These are phyloP conservation scores for Scaeva pyrastri DNA, from an alignment of 2,888 invertebrate genomes.

Conservation along the genomic window DNA sequence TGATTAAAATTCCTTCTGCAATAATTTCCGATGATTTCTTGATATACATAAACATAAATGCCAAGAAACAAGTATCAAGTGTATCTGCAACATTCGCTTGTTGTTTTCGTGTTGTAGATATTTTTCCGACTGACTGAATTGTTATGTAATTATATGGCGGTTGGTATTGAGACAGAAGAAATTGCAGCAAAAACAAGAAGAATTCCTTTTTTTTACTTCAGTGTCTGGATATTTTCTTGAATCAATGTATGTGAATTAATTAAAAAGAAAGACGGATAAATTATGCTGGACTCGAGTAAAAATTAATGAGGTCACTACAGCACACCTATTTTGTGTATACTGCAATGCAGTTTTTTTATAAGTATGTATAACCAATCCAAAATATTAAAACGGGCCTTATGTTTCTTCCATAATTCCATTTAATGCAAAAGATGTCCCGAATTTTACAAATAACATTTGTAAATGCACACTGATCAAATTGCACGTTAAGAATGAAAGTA, in stretches of 20 bases:
- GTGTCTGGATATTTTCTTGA: background rate
- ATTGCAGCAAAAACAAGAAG: constrained; percentile 13
- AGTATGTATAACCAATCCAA: too few relatives aligned
- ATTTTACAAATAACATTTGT: too few relatives aligned
- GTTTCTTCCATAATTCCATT: too few relatives aligned
- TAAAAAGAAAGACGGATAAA: background rate
- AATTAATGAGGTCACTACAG: background rate
- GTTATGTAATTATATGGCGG: constrained; percentile 35
- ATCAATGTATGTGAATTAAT: background rate
- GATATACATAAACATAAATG: constrained; percentile 3
- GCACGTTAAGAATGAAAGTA: too few relatives aligned
- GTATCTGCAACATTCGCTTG: constrained; percentile 23
- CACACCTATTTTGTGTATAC: background rate
- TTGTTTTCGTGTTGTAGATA: background rate
- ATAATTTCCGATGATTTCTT: background rate
- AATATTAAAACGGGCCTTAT: too few relatives aligned
- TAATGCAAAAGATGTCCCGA: too few relatives aligned
- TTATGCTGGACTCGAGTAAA: background rate
- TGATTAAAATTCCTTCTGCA: background rate
- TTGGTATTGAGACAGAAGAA: constrained; percentile 23
- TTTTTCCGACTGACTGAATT: constrained; percentile 8
- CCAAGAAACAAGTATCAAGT: constrained; percentile 52
- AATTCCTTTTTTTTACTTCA: background rate
- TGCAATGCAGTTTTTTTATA: too few relatives aligned
- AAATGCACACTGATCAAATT: too few relatives aligned